phyloP scores from a whole-genome alignment of 2,113 vertebrate species.

The Pseudonaja textilis region DNA sequence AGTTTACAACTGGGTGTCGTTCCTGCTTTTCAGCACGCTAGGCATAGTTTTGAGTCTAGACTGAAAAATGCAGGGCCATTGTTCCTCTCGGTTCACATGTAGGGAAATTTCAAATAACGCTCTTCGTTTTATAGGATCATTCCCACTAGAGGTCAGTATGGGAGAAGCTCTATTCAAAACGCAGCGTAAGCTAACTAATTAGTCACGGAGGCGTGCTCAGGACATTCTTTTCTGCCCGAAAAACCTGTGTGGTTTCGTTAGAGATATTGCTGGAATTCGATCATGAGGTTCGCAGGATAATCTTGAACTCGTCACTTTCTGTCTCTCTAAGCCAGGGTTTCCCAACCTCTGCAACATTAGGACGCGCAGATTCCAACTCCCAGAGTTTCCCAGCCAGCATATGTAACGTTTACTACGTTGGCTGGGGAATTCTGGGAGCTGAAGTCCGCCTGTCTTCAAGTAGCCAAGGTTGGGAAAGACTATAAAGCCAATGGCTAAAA shows the following conservation, averaged over 20 bases:
- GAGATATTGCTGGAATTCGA: neutral
- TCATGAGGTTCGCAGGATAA: neutral
- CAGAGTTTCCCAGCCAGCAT: neutral
- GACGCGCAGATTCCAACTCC: neutral
- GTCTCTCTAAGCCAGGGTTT: neutral
- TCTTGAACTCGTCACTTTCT: neutral
- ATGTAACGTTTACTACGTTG: neutral
- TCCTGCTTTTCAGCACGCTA: neutral
- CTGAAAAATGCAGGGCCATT: neutral
- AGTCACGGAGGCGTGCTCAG: neutral
- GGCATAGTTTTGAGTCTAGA: neutral
- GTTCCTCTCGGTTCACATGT: too few relatives aligned
- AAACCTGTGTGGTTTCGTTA: neutral
- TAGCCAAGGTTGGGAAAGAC: neutral
- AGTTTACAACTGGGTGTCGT: neutral
- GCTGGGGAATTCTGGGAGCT: neutral
- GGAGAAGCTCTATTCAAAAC: neutral
- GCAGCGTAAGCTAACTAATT: neutral
- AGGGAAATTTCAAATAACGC: neutral
- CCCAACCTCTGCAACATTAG: neutral
- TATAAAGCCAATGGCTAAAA: neutral
- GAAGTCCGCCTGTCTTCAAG: neutral
- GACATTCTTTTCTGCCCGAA: neutral
- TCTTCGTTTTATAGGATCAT: neutral
- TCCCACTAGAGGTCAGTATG: constrained; percentile 65